Base-by-base conservation (phyloP, 2,113 vertebrate species). In the Podarcis cretensis region DNA sequence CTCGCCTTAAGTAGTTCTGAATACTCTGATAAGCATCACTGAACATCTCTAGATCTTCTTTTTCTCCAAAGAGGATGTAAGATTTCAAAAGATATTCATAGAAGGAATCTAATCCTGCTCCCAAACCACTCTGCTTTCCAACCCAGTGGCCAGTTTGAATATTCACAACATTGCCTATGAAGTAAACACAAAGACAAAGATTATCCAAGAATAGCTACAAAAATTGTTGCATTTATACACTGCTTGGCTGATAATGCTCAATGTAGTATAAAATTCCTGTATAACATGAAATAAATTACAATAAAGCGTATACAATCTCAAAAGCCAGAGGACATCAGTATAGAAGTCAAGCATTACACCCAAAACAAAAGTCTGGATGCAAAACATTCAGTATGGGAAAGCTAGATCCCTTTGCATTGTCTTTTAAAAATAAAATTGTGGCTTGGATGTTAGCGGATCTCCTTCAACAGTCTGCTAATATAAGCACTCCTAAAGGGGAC, bases 81-180 rank as follows among this genome's bases (percentile, higher is more conserved):
- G 99, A 98, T 91, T 99, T 99, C 74, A 99, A 97, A 84, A 99
- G 97, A 92, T 99, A 99, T 91, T 99, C 99, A 30, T 98, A 99
- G 96, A 99, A 99, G 0, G 99, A 99, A 90, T 99, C 99, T 83
- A 98, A 98, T 2, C 99, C 99, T 1, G 99, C 99, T 71, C 99
- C 99, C 81, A 99, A 93, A 4, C 99, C 99, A n/a, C 99, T 99
- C 92, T 99, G 99, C 95, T 98, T 99, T 37, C 98, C 97, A 79
- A 99, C 98, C 99, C 99, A 99, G 40, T 98, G 98, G 74, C 99
- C 99, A 2, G 99, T 99, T 96, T 99, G 99, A 95, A 99, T 99
- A 93, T 99, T 98, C 83, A 99, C 98, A 79, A 99, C 98, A 25
- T 99, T 99, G 71, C 99, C 99, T 99, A 89, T 25, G 27, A 87